Base-by-base conservation (phyloP, 2,113 vertebrate genomes). In the Zeus faber region DNA sequence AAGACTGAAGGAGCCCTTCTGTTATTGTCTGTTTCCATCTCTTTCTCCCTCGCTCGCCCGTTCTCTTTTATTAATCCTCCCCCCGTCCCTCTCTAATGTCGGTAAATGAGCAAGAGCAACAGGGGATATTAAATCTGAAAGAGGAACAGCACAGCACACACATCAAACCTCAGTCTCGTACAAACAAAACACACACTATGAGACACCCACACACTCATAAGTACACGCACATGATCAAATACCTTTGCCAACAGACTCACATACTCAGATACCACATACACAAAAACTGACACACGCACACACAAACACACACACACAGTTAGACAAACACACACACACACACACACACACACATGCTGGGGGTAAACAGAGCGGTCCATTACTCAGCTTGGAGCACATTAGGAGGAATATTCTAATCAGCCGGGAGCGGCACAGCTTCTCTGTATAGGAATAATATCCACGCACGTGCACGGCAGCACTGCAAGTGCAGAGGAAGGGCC, bases 71-170 rank as follows among this genome's bases (percentile, higher is more conserved):
- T n/a, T n/a, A n/a, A n/a, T n/a, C n/a, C n/a, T n/a, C n/a, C n/a
- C n/a, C n/a, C n/a, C n/a, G n/a, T n/a, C n/a, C n/a, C n/a, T 35
- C 29, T 1, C 51, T 63, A 74, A 77, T 54, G 65, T 70, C 58
- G 54, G 52, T 31, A 52, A 59, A 70, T 54, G 66, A 71, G 54
- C 47, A 56, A 11, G 64, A 68, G 67, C 65, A 67, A 69, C 56
- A 62, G 67, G 69, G 49, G 63, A 45, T 35, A 60, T 62, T 49
- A 55, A 21, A 26, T 49, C 51, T 31, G 62, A 58, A 45, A 48
- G 60, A 66, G 46, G 55, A 57, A 14, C 57, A 60, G 41, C 45
- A 31, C 23, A 29, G 1, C 20, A 65, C 13, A 29, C 44, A 49
- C 13, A 20, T 40, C 26, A 10, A 13, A 0, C 6, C 7, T 6